Percentiles rank a stretch among this genome's conserved stretches.
These are phyloP conservation scores for Rallus limicola DNA, from an alignment of 2,113 vertebrate species.

Conservation along the genomic window DNA sequence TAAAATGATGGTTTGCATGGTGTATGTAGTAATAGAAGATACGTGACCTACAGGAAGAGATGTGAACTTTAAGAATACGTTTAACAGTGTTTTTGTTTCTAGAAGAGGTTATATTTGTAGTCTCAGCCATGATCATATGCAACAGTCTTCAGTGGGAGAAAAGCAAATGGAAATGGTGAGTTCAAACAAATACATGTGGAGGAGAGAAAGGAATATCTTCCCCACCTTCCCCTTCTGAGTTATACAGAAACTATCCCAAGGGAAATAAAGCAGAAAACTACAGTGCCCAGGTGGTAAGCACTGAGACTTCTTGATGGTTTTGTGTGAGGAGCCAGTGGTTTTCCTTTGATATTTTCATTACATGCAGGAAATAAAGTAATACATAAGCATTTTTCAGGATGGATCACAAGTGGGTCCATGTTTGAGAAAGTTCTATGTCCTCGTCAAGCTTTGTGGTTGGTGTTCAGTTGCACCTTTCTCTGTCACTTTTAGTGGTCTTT, in stretches of 20 bases:
- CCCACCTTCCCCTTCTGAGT: not conserved
- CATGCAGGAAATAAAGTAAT: not conserved
- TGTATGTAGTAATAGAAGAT: not conserved
- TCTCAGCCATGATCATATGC: not conserved
- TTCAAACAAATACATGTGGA: not conserved
- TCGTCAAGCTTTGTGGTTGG: not conserved
- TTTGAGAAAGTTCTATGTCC: not conserved
- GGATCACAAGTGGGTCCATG: not conserved
- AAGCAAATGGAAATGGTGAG: not conserved
- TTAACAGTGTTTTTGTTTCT: not conserved
- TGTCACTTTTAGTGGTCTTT: not conserved
- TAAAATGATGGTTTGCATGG: not conserved
- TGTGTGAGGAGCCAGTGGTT: not conserved
- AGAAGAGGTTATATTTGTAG: not conserved
- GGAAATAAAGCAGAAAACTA: not conserved
- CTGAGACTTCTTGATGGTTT: not conserved
- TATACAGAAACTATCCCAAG: not conserved
- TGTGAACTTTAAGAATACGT: not conserved
- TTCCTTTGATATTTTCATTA: not conserved
- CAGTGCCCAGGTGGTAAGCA: not conserved
- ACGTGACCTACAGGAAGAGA: not conserved
- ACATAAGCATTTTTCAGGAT: not conserved
- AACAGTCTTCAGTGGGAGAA: not conserved
- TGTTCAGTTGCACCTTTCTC: not conserved
- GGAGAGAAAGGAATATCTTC: not conserved